phyloP scores from a whole-genome alignment of 2,888 invertebrate genomes.

The Clusia tigrina region DNA sequence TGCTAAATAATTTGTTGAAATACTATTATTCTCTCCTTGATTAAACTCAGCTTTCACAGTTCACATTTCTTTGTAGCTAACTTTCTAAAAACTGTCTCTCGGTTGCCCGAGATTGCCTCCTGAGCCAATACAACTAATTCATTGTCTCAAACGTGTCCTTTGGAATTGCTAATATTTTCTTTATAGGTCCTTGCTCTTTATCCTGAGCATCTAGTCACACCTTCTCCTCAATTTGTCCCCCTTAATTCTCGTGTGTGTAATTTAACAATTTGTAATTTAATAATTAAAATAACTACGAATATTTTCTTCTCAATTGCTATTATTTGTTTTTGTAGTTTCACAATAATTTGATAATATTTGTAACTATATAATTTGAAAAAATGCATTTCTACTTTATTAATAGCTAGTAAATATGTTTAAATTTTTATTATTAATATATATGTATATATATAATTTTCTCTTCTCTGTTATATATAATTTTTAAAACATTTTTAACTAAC shows the following conservation, averaged over 20 bases:
- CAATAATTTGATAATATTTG: slow-evolving; percentile 33
- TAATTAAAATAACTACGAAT: slow-evolving; percentile 12
- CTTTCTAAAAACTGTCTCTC: too few species aligned
- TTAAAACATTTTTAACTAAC: slow-evolving; percentile 7
- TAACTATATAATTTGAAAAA: slow-evolving; percentile 26
- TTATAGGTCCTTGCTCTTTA: slow-evolving; percentile 39
- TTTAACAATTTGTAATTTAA: slow-evolving; percentile 1
- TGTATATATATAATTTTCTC: slow-evolving; percentile 1
- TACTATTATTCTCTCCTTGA: slow-evolving; percentile 19
- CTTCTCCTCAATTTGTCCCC: too few species aligned
- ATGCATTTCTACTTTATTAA: slow-evolving; percentile 19
- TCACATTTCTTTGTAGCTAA: slow-evolving; percentile 8
- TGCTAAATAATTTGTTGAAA: slow-evolving; percentile 10
- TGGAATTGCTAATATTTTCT: slow-evolving; percentile 40
- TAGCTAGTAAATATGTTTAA: slow-evolving; percentile 11
- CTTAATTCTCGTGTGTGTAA: slow-evolving; percentile 32
- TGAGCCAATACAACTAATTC: neutral
- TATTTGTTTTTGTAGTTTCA: slow-evolving; percentile 21
- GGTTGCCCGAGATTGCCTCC: too few species aligned
- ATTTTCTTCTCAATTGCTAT: slow-evolving; percentile 14
- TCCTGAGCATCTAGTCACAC: too few species aligned
- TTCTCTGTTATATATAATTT: neutral
- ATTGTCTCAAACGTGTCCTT: slow-evolving; percentile 22
- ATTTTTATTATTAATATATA: slow-evolving; percentile 11
- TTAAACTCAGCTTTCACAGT: slow-evolving; percentile 19